Evolutionary conservation across 2,797 vertebrate species (phyloP).

Genomic region (Hyperoplus lanceolatus): DNA sequence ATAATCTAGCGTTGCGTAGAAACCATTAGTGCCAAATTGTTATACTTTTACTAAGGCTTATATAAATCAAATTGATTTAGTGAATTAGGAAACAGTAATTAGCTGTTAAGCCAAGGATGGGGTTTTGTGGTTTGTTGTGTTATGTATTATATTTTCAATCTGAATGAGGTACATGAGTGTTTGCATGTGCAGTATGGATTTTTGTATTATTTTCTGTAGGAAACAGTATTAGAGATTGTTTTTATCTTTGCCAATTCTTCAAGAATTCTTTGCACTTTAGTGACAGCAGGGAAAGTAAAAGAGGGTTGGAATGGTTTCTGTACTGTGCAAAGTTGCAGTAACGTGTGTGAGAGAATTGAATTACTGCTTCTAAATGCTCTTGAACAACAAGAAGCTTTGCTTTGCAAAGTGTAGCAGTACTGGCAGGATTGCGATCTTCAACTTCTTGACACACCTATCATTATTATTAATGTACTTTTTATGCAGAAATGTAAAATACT

Average conservation of each 20-base stretch:
- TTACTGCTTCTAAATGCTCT: slow-evolving; percentile 42
- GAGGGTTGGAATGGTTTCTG: slow-evolving; percentile 27
- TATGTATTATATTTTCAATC: slow-evolving; percentile 12
- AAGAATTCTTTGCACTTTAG: slow-evolving; percentile 80
- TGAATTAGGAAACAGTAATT: slow-evolving; percentile 28
- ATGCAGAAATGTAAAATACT: slow-evolving; percentile 59
- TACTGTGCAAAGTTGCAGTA: slow-evolving; percentile 40
- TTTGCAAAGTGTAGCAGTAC: slow-evolving; percentile 69
- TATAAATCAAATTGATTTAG: slow-evolving; percentile 54
- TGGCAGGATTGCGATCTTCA: slow-evolving; percentile 53
- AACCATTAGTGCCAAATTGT: slow-evolving; percentile 26
- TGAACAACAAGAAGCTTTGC: slow-evolving; percentile 50
- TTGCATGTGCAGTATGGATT: slow-evolving; percentile 62
- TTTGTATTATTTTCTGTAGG: slow-evolving; percentile 32
- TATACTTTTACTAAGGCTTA: slow-evolving; percentile 30
- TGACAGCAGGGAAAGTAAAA: slow-evolving; percentile 44
- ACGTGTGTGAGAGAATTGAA: slow-evolving; percentile 21
- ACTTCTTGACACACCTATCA: slow-evolving; percentile 36
- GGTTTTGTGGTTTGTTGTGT: slow-evolving; percentile 19
- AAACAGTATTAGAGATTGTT: slow-evolving; percentile 33
- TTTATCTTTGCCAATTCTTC: slow-evolving; percentile 50
- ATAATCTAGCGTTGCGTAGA: slow-evolving; percentile 30
- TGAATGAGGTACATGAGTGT: slow-evolving; percentile 29
- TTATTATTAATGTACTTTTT: slow-evolving; percentile 53
- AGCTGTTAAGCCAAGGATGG: slow-evolving; percentile 38